Percentiles rank a stretch among this genome's conserved stretches.
Conservation (phyloP, 2,113 vertebrate species). For the Aramus guarauna region DNA sequence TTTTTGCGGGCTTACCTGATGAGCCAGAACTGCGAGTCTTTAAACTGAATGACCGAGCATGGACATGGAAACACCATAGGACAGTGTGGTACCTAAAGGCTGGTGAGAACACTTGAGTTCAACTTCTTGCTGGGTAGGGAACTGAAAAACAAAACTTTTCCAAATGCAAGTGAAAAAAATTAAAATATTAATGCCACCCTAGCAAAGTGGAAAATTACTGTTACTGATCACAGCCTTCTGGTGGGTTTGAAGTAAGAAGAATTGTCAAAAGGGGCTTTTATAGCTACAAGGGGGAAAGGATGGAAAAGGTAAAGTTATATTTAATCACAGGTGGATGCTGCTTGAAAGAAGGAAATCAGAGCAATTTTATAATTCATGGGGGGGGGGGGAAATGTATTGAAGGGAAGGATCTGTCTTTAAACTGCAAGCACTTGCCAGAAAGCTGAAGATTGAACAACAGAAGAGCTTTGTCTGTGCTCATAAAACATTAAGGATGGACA, state of each 20-base stretch:
- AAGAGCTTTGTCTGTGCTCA: background rate
- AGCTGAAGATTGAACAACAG: background rate
- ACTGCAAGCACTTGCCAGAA: background rate
- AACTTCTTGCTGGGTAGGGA: background rate
- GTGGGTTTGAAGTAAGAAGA: background rate
- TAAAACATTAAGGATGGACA: background rate
- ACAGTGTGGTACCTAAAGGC: background rate
- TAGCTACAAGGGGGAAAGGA: background rate
- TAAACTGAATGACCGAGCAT: background rate
- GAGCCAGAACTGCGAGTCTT: background rate
- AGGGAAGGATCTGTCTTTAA: background rate
- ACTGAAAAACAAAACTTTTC: background rate
- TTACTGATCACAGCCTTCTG: background rate
- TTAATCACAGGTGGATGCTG: background rate
- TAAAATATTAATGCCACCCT: background rate
- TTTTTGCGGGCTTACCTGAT: background rate
- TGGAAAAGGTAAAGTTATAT: background rate
- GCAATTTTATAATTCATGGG: background rate
- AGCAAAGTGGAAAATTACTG: background rate
- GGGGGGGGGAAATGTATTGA: rapidly evolving
- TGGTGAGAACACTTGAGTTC: background rate
- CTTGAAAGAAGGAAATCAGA: background rate
- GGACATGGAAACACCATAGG: rapidly evolving
- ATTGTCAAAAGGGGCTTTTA: background rate
- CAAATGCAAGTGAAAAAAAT: background rate